Base-by-base conservation (phyloP, 2,797 vertebrate genomes). In the Artibeus jamaicensis region DNA sequence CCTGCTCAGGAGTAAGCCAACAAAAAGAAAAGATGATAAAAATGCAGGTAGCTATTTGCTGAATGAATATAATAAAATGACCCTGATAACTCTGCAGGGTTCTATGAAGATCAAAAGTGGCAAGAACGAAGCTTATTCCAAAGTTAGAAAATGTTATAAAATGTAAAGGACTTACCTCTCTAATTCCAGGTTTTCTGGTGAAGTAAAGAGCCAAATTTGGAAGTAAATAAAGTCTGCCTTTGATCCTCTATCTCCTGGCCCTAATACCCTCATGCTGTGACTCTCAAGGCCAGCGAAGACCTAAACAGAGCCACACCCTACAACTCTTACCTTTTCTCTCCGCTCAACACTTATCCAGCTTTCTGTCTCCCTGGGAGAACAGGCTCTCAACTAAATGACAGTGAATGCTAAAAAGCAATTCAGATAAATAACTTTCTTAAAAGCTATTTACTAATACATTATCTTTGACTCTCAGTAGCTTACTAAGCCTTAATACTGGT, bases 61-160 rank as follows among this genome's bases (percentile, higher is more conserved):
- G 96, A 94, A 89, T 77, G 57, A 29, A 84, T 89, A 67, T 90
- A 93, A 92, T 96, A 96, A 96, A 95, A 94, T 59, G 55, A 92
- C 71, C 68, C n/a, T 81, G 67, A 88, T 95, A 96, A 97, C 46
- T 91, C 92, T 65, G 91, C 37, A 79, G 57, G 8, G 48, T 79
- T 94, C 79, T 83, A 42, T 70, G 73, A 94, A 89, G 53, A 96
- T 95, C 91, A 86, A 94, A 91, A 81, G 59, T 71, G 81, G 83
- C 91, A 97, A 95, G 44, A 96, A 73, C 62, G 95, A 81, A 96
- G 67, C 65, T 96, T 81, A 93, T 96, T 92, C 89, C 76, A 94
- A 97, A 95, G 93, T 79, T 89, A 71, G 76, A 89, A 97, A 93
- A 18, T 74, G 37, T 91, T 89, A 91, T 70, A 94, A 94, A 96